These are phyloP conservation scores for Myotis planiceps DNA, from an alignment of 2,797 vertebrate genomes.

Conservation along the genomic window DNA sequence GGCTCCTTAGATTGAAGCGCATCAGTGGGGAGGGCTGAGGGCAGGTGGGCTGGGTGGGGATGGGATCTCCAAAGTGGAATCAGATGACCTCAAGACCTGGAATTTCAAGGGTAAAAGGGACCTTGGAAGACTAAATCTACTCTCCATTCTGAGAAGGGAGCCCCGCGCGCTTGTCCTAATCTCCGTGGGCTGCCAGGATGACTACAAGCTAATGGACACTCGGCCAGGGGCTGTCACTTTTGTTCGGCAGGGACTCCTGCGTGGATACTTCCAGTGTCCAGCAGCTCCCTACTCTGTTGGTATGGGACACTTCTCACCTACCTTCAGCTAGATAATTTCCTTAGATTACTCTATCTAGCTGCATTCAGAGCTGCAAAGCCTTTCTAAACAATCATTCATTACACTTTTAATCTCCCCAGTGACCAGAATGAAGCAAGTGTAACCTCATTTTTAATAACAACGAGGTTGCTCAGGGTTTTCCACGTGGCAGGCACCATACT, in stretches of 20 bases:
- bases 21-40: not conserved
- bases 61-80: not conserved
- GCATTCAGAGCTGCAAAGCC: not conserved
- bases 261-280: not conserved
- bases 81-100: not conserved
- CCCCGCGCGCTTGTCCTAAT: not conserved
- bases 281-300: not conserved
- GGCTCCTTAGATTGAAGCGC: not conserved
- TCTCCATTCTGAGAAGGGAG: not conserved
- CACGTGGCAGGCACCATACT: not conserved
- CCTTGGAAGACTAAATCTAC: not conserved
- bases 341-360: not conserved
- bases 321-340: no score
- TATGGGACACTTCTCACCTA: not conserved
- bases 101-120: not conserved
- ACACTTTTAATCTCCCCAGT: not conserved
- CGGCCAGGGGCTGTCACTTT: not conserved
- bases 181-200: not conserved
- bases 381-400: not conserved
- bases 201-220: not conserved
- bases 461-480: not conserved
- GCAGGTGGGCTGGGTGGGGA: no score
- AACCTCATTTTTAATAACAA: not conserved
- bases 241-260: not conserved
- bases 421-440: not conserved